phyloP scores from a whole-genome alignment of 2,888 invertebrate genomes.

The Arge pagana region DNA sequence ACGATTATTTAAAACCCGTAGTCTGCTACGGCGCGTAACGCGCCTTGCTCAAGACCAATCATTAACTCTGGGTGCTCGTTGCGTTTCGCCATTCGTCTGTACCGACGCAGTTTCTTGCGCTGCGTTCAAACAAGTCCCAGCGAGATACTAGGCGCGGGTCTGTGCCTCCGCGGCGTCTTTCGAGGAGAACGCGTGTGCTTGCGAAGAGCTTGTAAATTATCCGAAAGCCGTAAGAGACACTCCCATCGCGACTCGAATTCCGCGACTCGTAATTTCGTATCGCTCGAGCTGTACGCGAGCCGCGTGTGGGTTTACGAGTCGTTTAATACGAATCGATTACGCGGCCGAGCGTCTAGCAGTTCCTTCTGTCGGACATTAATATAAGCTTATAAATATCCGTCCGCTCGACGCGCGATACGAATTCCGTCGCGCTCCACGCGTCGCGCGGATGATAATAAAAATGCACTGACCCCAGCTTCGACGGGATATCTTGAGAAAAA shows the following conservation, averaged over 20 bases:
- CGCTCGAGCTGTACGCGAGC: slow-evolving; percentile 5
- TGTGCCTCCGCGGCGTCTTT: background rate
- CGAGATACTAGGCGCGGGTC: background rate
- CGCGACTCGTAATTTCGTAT: background rate
- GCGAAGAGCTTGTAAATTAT: slow-evolving; percentile 2
- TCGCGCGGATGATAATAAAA: too few species aligned
- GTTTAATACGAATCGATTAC: slow-evolving; percentile 13
- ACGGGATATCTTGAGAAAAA: too few species aligned
- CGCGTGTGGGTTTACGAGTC: slow-evolving; percentile 15
- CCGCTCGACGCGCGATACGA: too few species aligned
- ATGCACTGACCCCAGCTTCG: too few species aligned
- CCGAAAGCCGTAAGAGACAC: slow-evolving; percentile 14
- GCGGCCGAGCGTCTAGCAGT: too few species aligned
- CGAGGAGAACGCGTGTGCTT: slow-evolving; percentile 7
- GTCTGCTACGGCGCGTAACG: too few species aligned
- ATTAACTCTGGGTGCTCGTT: slow-evolving; percentile 6
- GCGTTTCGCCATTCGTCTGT: background rate
- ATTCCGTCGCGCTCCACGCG: too few species aligned
- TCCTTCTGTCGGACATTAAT: too few species aligned
- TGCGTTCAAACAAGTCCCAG: too few species aligned
- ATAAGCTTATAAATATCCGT: too few species aligned
- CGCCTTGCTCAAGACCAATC: slow-evolving; percentile 23
- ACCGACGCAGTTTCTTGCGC: slow-evolving; percentile 2
- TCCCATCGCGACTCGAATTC: slow-evolving; percentile 12
- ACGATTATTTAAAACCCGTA: slow-evolving; percentile 47